Conservation (phyloP, 2,797 vertebrate species). For the Phrynocephalus vlangalii region DNA sequence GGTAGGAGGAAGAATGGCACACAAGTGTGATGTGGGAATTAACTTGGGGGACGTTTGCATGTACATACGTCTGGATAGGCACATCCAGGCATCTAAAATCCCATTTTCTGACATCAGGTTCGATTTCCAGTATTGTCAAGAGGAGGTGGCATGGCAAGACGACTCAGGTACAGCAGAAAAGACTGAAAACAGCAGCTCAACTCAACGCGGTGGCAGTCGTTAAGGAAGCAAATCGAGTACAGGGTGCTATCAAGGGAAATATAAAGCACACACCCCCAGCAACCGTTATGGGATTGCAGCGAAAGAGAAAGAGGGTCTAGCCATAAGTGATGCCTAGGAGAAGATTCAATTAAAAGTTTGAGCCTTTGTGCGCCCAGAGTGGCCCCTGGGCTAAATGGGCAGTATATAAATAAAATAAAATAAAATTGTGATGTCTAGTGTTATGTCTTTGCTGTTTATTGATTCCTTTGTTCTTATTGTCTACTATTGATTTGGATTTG, state of each 20-base stretch:
- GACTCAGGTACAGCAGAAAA: neutral
- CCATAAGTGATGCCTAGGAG: conserved; percentile 59
- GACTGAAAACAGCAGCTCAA: conserved; percentile 36
- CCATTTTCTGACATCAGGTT: neutral
- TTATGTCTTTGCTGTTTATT: too few relatives aligned
- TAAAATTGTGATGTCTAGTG: too few relatives aligned
- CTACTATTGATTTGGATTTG: too few relatives aligned
- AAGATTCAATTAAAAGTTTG: conserved; percentile 55
- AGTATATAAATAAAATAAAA: too few relatives aligned
- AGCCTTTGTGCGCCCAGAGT: too few relatives aligned
- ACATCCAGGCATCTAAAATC: neutral
- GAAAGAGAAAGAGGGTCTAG: conserved; percentile 36
- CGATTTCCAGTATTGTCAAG: neutral
- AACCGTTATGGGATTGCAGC: conserved; percentile 61
- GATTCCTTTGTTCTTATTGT: too few relatives aligned
- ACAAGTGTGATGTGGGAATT: neutral
- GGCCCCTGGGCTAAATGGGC: too few relatives aligned
- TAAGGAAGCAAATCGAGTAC: conserved; percentile 61
- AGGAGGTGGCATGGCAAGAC: neutral
- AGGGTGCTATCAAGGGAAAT: conserved; percentile 46
- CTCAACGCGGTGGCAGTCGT: conserved; percentile 25
- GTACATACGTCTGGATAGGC: neutral
- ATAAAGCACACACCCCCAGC: conserved; percentile 42
- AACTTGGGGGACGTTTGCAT: neutral
- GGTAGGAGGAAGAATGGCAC: neutral